Base-by-base conservation (phyloP, 2,888 invertebrate species). In the Ischnus inquisitorius region DNA sequence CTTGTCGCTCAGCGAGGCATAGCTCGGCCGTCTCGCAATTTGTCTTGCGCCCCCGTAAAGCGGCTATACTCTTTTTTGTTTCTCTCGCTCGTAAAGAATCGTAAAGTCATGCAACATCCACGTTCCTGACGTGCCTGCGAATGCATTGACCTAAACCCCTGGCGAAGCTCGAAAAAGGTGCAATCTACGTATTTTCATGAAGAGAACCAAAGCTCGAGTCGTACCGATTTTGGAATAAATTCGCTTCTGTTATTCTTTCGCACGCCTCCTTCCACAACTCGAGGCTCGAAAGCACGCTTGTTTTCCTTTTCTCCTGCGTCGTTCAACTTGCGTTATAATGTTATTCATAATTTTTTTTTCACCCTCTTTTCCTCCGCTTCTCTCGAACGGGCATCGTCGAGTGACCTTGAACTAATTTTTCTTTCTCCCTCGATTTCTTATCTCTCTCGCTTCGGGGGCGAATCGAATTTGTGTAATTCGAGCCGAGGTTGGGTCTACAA, bases 331-430 rank as follows among this genome's bases (percentile, higher is more conserved):
- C n/a, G 22, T n/a, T 68, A 2, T 19, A 57, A 14, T 25, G 28
- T n/a, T 28, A 14, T 64, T 19, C 51, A 69, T 25, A 41, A 54
- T 77, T 72, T 68, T 46, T 77, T 72, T 64, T 39, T 28, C 71
- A 14, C 57, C 39, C 14, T 16, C 14, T 54, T 43, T 75, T 43
- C 48, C 16, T 46, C 19, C 14, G 19, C 25, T 65, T 80, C 28
- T 46, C 22, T 51, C 16, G n/a, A 54, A 2, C 10, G 0, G 19
- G 10, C 22, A 3, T 25, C 12, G 25, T 60, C 4, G 19, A 16
- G 8, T 22, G 34, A 4, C 77, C 85, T 74, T 81, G 85, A 77
- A 79, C 82, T 83, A 51, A 25, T 83, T 86, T 82, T 28, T 16
- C 19, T 16, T 86, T 82, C 19, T 16, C 19, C 14, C 43, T 19